Evolutionary conservation across 2,113 vertebrate genomes (phyloP), one percentile per base, ranked within the genome.

Genomic region (Eptesicus fuscus): DNA sequence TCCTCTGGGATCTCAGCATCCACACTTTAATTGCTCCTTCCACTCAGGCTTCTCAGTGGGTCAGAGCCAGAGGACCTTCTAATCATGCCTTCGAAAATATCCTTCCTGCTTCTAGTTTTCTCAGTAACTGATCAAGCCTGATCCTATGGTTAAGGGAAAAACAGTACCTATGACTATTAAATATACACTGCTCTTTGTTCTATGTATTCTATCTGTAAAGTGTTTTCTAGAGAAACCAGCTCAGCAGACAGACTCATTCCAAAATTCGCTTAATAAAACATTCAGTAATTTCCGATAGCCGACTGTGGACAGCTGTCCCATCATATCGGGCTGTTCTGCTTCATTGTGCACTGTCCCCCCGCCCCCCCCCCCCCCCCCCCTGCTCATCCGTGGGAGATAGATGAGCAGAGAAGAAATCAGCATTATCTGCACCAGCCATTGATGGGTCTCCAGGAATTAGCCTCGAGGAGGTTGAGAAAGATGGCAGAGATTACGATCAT

Each of bases 321-420:
- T 35, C 35, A 42, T n/a, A 2, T 53, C 14, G 20, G 32, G 25
- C 51, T 82, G 23, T 47, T 82, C 51, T 30, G 22, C 49, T 65
- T 40, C 63, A 32, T 2, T 32, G 4, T 59, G 56, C 25, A 35
- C 78, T 44, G 2, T 22, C 3, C 56, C 35, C 11, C 32, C 11
- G 35, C n/a, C 4, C 35, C 42, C 47, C 53, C 35, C 37, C 40
- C 23, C 37, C 37, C 37, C 37, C 2, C 37, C 37, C 37, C 37
- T 4, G 37, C 37, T 4, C 51, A 18, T 63, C 3, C 8, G 0
- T 47, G 13, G 7, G 30, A 11, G 47, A 23, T 0, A 6, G 17
- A 37, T 47, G 59, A 97, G 51, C 65, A 69, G 25, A 32, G 40
- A 47, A 16, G 40, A n/a, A 90, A 32, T 65, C 23, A 11, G n/a